These are phyloP conservation scores for Neopelma chrysocephalum DNA, from an alignment of 2,797 vertebrate genomes.

Conservation along the genomic window DNA sequence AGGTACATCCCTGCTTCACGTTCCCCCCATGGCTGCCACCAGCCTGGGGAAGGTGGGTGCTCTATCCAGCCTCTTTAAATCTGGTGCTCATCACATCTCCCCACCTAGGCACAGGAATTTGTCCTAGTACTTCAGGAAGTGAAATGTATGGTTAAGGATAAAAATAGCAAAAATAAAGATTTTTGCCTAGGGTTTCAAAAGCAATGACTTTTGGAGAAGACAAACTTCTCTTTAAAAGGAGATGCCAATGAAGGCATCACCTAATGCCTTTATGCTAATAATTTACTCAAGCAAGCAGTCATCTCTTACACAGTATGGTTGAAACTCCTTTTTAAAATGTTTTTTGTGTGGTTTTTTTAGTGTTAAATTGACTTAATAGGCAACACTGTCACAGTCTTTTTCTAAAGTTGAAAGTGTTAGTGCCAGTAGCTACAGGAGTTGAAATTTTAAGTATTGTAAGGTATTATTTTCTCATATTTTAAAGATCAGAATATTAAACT, in stretches of 20 bases:
- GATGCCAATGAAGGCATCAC: background rate
- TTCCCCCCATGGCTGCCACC: background rate
- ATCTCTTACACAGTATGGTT: background rate
- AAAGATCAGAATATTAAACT: background rate
- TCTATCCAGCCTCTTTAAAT: background rate
- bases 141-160: background rate
- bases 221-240: background rate
- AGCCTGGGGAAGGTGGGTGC: background rate
- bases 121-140: background rate
- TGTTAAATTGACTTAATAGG: background rate
- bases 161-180: background rate
- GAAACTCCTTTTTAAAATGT: background rate
- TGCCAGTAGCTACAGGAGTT: background rate
- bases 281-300: background rate
- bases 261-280: background rate
- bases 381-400: background rate
- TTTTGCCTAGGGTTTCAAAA: background rate
- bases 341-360: background rate
- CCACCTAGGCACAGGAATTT: background rate
- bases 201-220: background rate
- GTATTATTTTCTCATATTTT: background rate
- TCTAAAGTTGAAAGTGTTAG: background rate
- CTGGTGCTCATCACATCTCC: background rate
- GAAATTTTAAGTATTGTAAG: background rate
- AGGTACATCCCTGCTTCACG: fast-evolving